Percentiles rank a stretch among this genome's conserved stretches.
Evolutionary conservation across 2,113 vertebrate species (phyloP).

Genomic region (Caranx ignobilis): DNA sequence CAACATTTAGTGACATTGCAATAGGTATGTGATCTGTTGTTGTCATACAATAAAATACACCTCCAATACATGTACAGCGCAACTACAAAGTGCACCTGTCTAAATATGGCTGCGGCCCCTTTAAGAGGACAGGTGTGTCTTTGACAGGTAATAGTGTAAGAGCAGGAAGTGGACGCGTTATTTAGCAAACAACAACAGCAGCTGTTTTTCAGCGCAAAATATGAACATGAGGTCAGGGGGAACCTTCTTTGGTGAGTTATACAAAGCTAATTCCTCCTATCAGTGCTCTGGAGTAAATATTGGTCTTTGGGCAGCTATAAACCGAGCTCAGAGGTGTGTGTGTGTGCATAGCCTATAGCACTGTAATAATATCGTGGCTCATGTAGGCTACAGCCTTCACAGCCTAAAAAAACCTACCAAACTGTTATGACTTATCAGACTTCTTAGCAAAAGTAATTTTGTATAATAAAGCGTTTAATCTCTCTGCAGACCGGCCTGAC

Average conservation of each 20-base stretch:
- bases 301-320: not conserved
- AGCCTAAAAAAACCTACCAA: not conserved
- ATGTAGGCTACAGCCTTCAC: not conserved
- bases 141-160: constrained; percentile 47
- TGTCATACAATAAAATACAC: no score
- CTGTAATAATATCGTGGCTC: not conserved
- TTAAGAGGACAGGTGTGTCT: constrained; percentile 76
- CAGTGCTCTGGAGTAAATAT: not conserved
- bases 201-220: not conserved
- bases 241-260: constrained; percentile 61
- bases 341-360: not conserved
- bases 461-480: constrained; percentile 3
- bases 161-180: constrained; percentile 61
- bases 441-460: not conserved
- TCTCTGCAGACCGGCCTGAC: constrained; percentile 68
- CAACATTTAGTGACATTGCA: no score
- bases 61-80: no score
- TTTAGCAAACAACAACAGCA: not conserved
- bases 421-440: not conserved
- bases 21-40: no score
- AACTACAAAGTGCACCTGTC: not conserved
- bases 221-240: constrained; percentile 53
- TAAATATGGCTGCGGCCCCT: constrained; percentile 27
- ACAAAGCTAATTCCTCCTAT: not conserved
- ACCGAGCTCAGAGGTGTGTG: not conserved